Evolutionary conservation across 2,888 invertebrate species (phyloP).

Genomic region (Cyrtodaria siliqua): DNA sequence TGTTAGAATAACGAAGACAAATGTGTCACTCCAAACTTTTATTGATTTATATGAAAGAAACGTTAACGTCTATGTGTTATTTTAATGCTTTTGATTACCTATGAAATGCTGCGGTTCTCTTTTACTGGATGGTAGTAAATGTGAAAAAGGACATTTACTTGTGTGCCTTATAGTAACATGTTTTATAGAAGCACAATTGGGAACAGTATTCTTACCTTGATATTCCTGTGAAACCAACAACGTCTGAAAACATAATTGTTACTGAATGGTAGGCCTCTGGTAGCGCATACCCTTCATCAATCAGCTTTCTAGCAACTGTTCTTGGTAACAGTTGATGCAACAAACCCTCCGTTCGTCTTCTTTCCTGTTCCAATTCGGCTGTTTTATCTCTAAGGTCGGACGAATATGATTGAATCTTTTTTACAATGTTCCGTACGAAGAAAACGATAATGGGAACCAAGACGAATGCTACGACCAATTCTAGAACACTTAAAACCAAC

Average conservation of each 20-base stretch:
- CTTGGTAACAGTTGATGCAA: conserved; percentile 62
- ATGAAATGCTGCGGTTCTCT: no score
- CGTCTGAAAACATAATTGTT: conserved; percentile 67
- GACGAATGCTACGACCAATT: conserved; percentile 43
- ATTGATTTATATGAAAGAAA: no score
- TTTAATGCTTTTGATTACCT: no score
- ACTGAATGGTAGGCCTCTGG: conserved; percentile 62
- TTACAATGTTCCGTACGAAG: conserved; percentile 48
- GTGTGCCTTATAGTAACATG: no score
- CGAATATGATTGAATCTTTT: conserved; percentile 51
- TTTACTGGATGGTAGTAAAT: no score
- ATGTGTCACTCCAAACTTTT: no score
- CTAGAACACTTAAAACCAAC: conserved; percentile 28
- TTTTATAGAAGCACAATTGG: no score
- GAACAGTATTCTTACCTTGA: conserved; percentile 49
- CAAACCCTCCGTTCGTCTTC: conserved; percentile 53
- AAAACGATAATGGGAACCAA: conserved; percentile 42
- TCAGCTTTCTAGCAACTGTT: conserved; percentile 58
- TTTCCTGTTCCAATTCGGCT: conserved; percentile 52
- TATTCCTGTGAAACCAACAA: conserved; percentile 59
- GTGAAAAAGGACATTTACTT: no score
- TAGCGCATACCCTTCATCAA: conserved; percentile 37
- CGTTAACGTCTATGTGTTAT: no score
- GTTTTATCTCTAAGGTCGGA: conserved; percentile 45
- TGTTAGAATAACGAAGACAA: no score